A percentile compares a stretch with the other conserved stretches of the same genome.
These are phyloP conservation scores for Xiphophorus birchmanni DNA, from an alignment of 2,797 vertebrate genomes.

Conservation along the genomic window DNA sequence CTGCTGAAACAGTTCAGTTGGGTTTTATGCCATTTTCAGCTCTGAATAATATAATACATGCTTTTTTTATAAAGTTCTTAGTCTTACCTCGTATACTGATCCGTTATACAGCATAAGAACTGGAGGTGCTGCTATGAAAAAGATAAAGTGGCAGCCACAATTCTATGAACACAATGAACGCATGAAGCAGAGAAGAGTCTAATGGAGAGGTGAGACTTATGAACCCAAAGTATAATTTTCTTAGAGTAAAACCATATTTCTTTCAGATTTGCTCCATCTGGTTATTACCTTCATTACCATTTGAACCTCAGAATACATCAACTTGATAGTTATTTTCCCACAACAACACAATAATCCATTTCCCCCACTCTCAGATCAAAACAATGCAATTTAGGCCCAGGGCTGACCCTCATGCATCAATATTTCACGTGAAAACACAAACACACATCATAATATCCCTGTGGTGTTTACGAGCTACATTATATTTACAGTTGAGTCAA, in stretches of 20 bases:
- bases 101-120: conserved; percentile 8
- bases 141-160: conserved; percentile 29
- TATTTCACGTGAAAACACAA: conserved; percentile 41
- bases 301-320: conserved; percentile 38
- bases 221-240: conserved; percentile 16
- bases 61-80: background rate
- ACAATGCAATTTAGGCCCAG: conserved; percentile 43
- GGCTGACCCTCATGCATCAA: conserved; percentile 30
- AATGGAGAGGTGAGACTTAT: conserved; percentile 10
- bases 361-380: conserved; percentile 34
- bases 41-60: background rate
- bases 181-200: conserved; percentile 6
- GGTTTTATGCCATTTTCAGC: background rate
- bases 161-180: conserved; percentile 16
- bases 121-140: background rate
- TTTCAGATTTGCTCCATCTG: conserved; percentile 48
- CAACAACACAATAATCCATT: conserved; percentile 24
- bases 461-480: conserved; percentile 44
- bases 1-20: background rate
- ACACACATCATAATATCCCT: conserved; percentile 37
- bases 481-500: conserved; percentile 69
- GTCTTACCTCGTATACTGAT: background rate
- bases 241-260: conserved; percentile 13
- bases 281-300: conserved; percentile 62
- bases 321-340: conserved; percentile 43